Percentiles rank a stretch among this genome's conserved stretches.
Conservation (phyloP, 2,888 invertebrate species). For the Corbicula japonica region DNA sequence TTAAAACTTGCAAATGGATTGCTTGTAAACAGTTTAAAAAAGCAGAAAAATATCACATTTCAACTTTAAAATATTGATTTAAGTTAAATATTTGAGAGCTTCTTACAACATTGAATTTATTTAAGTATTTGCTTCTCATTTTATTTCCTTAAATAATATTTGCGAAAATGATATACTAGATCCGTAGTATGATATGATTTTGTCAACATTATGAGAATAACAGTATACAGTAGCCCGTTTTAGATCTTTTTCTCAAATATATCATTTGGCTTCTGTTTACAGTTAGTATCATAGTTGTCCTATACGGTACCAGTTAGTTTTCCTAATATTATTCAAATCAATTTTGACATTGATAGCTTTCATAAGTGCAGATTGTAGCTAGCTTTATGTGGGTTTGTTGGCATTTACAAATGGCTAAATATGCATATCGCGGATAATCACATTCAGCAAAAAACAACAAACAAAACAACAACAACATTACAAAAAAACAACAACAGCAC, state of each 20-base stretch:
- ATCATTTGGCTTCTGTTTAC: constrained; percentile 43
- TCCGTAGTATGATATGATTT: constrained; percentile 11
- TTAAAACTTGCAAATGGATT: no score
- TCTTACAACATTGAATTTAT: constrained; percentile 10
- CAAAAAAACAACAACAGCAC: no score
- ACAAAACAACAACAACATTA: no score
- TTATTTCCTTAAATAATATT: constrained; percentile 24
- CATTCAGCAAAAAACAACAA: no score
- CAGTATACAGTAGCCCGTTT: constrained; percentile 13
- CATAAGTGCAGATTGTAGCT: no score
- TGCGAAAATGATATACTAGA: constrained; percentile 33
- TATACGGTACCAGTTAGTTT: no score
- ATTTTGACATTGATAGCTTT: no score
- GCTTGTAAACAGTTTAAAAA: background rate
- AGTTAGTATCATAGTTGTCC: no score
- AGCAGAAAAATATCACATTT: background rate
- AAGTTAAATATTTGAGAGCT: constrained; percentile 10
- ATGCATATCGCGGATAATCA: no score
- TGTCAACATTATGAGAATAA: constrained; percentile 9
- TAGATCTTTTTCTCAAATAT: constrained; percentile 28
- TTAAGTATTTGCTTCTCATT: constrained; percentile 31
- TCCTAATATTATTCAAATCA: no score
- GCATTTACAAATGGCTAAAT: no score
- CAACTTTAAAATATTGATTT: constrained; percentile 12
- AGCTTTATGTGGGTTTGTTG: no score